Percentiles rank a stretch among this genome's conserved stretches.
phyloP scores from a whole-genome alignment of 2,797 vertebrate genomes.

The Brotula barbata region DNA sequence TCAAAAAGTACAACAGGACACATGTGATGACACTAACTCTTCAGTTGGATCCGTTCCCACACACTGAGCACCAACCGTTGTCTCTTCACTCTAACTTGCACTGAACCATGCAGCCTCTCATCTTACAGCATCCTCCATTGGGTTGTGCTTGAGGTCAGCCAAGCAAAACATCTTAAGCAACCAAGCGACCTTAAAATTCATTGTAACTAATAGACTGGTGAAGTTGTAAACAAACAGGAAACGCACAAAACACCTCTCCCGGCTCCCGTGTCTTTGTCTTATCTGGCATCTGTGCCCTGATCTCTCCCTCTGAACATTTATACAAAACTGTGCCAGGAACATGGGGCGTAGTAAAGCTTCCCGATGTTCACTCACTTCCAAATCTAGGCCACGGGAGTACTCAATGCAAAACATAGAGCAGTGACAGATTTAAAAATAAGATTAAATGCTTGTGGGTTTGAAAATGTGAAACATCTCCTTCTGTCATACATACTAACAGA shows the following conservation, averaged over 20 bases:
- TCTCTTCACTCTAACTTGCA: constrained; percentile 52
- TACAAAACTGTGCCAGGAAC: constrained; percentile 53
- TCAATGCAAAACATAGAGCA: constrained; percentile 69
- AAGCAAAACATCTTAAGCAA: constrained; percentile 73
- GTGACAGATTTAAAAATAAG: constrained; percentile 81
- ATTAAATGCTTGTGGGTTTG: constrained; percentile 74
- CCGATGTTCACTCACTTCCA: constrained; percentile 71
- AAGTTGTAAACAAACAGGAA: constrained; percentile 27
- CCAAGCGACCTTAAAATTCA: constrained; percentile 66
- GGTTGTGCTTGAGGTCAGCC: constrained; percentile 64
- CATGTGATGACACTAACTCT: constrained; percentile 17
- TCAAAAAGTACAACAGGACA: background rate
- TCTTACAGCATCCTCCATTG: constrained; percentile 62
- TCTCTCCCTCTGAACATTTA: constrained; percentile 52
- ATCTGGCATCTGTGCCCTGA: constrained; percentile 57
- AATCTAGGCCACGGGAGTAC: constrained; percentile 77
- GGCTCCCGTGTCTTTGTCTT: constrained; percentile 27
- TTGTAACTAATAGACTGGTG: constrained; percentile 34
- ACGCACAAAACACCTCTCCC: constrained; percentile 17
- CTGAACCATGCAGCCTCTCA: constrained; percentile 60
- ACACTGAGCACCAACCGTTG: constrained; percentile 26
- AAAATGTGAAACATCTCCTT: constrained; percentile 62
- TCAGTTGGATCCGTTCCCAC: constrained; percentile 1
- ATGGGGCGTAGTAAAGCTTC: constrained; percentile 62
- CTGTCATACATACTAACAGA: constrained; percentile 31